Evolutionary conservation across 1,140 invertebrate species (phyloP), one percentile per base, ranked within the genome.

Genomic region (Phymorhynchus buccinoides): DNA sequence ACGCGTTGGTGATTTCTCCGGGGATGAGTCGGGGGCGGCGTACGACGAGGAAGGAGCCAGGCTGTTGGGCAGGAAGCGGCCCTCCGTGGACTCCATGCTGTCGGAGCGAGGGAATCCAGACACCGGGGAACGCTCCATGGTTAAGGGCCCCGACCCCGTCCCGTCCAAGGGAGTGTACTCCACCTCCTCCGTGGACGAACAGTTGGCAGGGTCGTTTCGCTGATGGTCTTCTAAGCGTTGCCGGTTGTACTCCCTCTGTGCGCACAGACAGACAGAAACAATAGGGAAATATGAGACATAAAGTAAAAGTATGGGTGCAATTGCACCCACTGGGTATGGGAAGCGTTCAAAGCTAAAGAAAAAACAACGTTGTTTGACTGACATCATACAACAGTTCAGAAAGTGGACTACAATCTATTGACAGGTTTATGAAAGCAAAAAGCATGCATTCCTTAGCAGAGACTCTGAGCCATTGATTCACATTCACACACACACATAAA

Each of bases 61-160:
- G 62, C 85, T 88, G 73, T 87, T 88, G 6, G 88, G 88, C 14
- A 88, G 71, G 77, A 87, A 88, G 18, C 73, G 82, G 71, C 77
- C 85, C 32, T 88, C 88, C 12, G 85, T 84, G 22, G 88, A 87
- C 42, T 87, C 88, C 42, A 84, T 80, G 48, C 88, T 88, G n/a
- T 83, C 86, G 1, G 85, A 86, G 42, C 86, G 83, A 16, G 84
- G 79, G 14, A 85, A 81, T 18, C 22, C n/a, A 18, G 42, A 27
- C 2, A 71, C 22, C n/a, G 35, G 35, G 1, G 84, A 30, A n/a
- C 62, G 66, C 22, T 83, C 62, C 81, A 83, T 83, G 62, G 56
- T 71, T 22, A 83, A 66, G 2, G 81, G 81, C 0, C 52, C 62
- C 41, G 35, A 18, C 14, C 81, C 39, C 9, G 42, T 42, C n/a